Evolutionary conservation across 2,797 vertebrate species (phyloP), one percentile per base, ranked within the genome.

Genomic region (Apodemus agrarius): DNA sequence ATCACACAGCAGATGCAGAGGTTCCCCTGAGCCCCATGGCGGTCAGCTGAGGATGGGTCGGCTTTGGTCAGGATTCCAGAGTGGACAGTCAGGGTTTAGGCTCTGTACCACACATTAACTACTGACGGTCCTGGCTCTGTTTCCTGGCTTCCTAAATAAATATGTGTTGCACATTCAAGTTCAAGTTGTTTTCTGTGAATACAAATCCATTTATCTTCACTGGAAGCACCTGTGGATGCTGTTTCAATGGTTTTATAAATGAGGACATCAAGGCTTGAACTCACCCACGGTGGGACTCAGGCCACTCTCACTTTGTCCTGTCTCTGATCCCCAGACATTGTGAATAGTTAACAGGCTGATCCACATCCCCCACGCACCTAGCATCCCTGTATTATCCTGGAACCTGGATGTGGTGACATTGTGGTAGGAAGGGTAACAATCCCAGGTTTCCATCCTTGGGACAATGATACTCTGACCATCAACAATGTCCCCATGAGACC

Each of bases 1-100:
- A 98, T 99, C 95, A n/a, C 0, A 3, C 0, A 0, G 57, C 72
- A 94, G 1, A 49, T 87, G 2, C 0, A 1, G 52, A 87, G 6
- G 19, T 40, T 6, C 26, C 57, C 40, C 21, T 90, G 63, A 96
- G 34, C 22, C n/a, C 2, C 0, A 80, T 69, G 46, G 22, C 34
- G 69, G 37, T 34, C 37, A 75, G 69, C 5, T 0, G 29, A 76
- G 16, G 37, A 76, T 6, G 22, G 21, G 2, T 61, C 5, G 0
- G 43, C 88, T 46, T 61, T 61, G 6, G 11, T 78, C 29, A 49
- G 5, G 1, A 17, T 49, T 65, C 49, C 40, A 17, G 11, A 75
- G 17, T 31, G 10, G 5, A 13, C 2, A 4, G 26, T 54, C 22
- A 74, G 72, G 40, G 40, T 26, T 78, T 21, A 63, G 74, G 19